Evolutionary conservation across 1,140 invertebrate species (phyloP), one percentile per base, ranked within the genome.

Genomic region (Drosophila nannoptera): DNA sequence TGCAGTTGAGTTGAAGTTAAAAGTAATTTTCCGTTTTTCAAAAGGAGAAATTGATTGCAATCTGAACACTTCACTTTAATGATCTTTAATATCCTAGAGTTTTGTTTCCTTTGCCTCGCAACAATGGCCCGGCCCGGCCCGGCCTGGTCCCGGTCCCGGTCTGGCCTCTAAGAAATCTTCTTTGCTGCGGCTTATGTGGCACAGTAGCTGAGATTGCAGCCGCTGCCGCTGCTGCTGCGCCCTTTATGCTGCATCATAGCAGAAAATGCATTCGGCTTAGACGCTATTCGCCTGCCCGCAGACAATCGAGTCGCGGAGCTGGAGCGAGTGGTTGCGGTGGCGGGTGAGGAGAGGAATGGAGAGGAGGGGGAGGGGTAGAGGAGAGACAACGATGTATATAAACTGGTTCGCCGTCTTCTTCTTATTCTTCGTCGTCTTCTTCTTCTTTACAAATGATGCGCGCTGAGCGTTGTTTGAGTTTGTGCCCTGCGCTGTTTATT

Each of bases 221-320:
- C 2, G 36, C 49, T 35, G 49, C 22, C 53, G n/a, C 11, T 50
- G 36, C 29, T 48, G 38, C 64, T 52, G 54, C 43, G 62, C 49
- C 32, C 16, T 64, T 29, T 49, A 22, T 43, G 40, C 40, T 14
- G 5, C 29, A 33, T 31, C 16, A 60, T 36, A 38, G 38, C 43
- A 40, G 68, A 54, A 54, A 66, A 65, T 70, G 54, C 68, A 70
- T 70, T 65, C 48, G 68, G 68, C 62, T 70, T 70, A 70, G 68
- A 66, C 62, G 66, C 52, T 70, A 59, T 66, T 66, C 35, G 59
- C 50, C 52, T 43, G 40, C 32, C 50, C 35, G 5, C 42, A 52
- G 64, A 60, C 32, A 56, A 65, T 69, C 62, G 38, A 64, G 22
- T 22, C 22, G 22, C 22, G 22, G 22, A 22, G 38, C 55, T 12